Evolutionary conservation across 2,888 invertebrate species (phyloP).

Genomic region (Andrena minutula): DNA sequence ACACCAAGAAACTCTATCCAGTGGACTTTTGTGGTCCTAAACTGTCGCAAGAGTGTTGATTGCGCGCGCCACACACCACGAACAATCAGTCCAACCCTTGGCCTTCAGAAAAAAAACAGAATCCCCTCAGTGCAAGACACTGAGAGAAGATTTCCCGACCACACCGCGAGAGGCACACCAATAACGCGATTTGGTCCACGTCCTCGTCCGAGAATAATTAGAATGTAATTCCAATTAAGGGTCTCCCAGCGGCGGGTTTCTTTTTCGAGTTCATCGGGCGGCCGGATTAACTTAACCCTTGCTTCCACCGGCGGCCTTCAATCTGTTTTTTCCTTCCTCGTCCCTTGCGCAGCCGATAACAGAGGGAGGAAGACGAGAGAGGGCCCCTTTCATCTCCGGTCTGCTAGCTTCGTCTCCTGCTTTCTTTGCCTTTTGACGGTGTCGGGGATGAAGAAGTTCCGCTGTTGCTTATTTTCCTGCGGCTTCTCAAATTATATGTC

Average conservation of each 20-base stretch:
- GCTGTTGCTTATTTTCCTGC: conserved; percentile 67
- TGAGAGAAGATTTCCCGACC: no score
- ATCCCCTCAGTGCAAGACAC: no score
- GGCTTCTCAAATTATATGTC: conserved; percentile 78
- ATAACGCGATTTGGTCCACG: no score
- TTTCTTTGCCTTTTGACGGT: conserved; percentile 63
- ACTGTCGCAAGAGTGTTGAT: no score
- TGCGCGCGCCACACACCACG: no score
- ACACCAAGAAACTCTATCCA: no score
- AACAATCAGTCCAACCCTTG: no score
- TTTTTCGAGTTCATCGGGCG: conserved; percentile 31
- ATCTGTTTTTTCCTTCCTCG: conserved; percentile 6
- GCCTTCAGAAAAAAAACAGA: no score
- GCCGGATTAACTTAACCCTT: conserved; percentile 71
- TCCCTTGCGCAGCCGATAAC: conserved; percentile 15
- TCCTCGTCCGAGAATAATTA: conserved; percentile 46
- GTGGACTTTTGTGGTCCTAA: no score
- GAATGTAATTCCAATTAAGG: conserved; percentile 66
- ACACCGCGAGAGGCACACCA: no score
- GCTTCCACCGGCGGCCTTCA: conserved; percentile 33
- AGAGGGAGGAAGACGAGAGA: not conserved
- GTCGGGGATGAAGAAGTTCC: conserved; percentile 61
- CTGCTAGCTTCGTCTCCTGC: conserved; percentile 51
- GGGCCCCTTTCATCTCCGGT: conserved; percentile 69
- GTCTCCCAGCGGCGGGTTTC: not conserved